Base-by-base conservation (phyloP, 2,113 vertebrate species). In the Saguinus midas region DNA sequence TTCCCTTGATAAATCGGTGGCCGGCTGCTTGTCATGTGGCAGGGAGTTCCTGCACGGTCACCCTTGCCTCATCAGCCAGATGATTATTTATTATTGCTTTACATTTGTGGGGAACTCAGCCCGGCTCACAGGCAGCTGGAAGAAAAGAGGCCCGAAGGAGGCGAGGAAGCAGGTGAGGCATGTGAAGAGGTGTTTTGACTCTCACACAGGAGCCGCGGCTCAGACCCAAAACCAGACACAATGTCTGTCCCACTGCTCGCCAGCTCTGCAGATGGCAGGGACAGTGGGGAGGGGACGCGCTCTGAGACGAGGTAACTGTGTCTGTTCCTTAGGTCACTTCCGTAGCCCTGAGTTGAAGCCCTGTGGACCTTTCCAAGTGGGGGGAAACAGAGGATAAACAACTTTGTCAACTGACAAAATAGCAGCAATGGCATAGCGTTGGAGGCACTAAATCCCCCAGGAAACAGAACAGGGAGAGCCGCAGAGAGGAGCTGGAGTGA, bases 1-100 rank as follows among this genome's bases (percentile, higher is more conserved):
- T 99, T 99, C 98, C 99, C 98, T 98, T 98, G 97, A 98, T 98
- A 99, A 99, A 98, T 98, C 96, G 88, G 94, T 98, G 98, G 98
- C 97, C 98, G 98, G 98, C 98, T 98, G 98, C 99, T 98, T 98
- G 98, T 78, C 95, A 96, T 3, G 72, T 96, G 98, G 97, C 98
- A 90, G 97, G 96, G 91, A 97, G 94, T 96, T 88, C 89, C 98
- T 98, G 35, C 45, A 8, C 6, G 3, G 6, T 25, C 61, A 0
- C 27, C 85, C 48, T 61, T 16, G 25, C 48, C 35, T 29, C 76
- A 6, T 45, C 29, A 72, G 8, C 27, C 78, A 4, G 13, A 14
- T 29, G 80, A 18, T 29, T 50, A 40, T 21, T 40, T 68, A n/a
- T 76, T 16, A 70, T 87, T 29, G 76, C 88, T 94, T 79, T 37